phyloP scores from a whole-genome alignment of 1,140 invertebrate species.

The Olivierus martensii region DNA sequence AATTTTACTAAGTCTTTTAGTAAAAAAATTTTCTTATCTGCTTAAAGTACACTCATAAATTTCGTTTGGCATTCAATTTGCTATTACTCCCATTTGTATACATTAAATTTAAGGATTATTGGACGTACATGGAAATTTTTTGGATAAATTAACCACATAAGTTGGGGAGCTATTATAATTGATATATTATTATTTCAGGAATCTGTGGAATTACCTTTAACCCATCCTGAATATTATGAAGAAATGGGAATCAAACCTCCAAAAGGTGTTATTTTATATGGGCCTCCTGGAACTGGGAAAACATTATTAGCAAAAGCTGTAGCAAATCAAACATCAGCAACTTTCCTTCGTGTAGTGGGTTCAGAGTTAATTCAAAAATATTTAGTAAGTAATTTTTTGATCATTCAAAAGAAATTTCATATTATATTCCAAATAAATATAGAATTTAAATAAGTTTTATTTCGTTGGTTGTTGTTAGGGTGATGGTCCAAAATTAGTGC shows the following conservation, averaged over 20 bases:
- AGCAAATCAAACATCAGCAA: slow-evolving; percentile 98
- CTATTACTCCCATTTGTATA: no score
- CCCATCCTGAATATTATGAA: slow-evolving; percentile 99
- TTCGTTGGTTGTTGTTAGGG: slow-evolving; percentile 42
- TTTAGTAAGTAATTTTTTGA: slow-evolving; percentile 43
- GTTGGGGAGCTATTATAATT: no score
- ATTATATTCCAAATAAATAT: not conserved
- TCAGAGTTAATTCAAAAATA: slow-evolving; percentile 99
- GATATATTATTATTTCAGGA: no score
- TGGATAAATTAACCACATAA: no score
- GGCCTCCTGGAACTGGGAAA: slow-evolving; percentile 93
- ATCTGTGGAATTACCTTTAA: slow-evolving; percentile 94
- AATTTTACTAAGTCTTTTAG: no score
- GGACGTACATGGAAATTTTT: no score
- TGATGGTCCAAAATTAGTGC: slow-evolving; percentile 95
- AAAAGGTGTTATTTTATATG: slow-evolving; percentile 98
- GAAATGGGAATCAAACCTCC: slow-evolving; percentile 99
- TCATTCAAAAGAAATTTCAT: not conserved
- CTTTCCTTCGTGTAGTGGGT: slow-evolving; percentile 95
- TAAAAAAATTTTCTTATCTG: no score
- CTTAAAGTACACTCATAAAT: no score
- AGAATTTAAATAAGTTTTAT: not conserved
- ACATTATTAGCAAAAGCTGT: slow-evolving; percentile 97
- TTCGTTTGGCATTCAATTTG: no score
- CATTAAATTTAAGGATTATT: no score